Base-by-base conservation (phyloP, 2,113 vertebrate genomes). In the Melanostigma gelatinosum region DNA sequence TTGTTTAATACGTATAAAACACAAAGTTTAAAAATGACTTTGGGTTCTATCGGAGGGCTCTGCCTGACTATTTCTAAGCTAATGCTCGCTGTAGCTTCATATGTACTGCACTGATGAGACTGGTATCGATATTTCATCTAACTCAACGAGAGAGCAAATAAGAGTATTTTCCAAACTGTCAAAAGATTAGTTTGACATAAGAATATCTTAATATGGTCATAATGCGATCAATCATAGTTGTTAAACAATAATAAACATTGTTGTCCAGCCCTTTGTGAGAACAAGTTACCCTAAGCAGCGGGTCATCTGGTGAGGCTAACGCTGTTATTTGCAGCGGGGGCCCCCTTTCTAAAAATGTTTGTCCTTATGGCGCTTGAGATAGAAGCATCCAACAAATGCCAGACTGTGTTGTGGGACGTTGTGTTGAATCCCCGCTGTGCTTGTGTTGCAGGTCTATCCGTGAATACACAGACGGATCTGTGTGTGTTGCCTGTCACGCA, bases 401-500 rank as follows among this genome's bases (percentile, higher is more conserved):
- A 50, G 24, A 16, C 62, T 52, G 32, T 72, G 69, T 71, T 55
- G 29, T 58, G 18, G 34, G 52, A 64, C 71, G 60, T 76, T 63
- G 16, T 27, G 40, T 24, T 63, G 32, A 11, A 38, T 77, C 24
- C 15, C 8, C 3, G 20, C 40, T 82, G 62, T 77, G 68, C 13
- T 85, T 82, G 38, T 80, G 64, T 87, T 85, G 36, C 92, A 99
- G 98, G 46, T 68, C 91, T 3, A 0, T 88, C 48, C 94, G 96
- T 65, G 98, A 99, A 81, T 96, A 96, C 12, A 78, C 89, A 75
- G 94, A 96, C 1, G 95, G 92, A 34, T 95, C 91, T 5, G 80
- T 82, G 66, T 99, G 98, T 75, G 88, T 96, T 44, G 85, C 94
- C 0, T 99, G 98, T 88, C 97, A 99, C 82, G 52, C 95, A 0